Evolutionary conservation across 2,113 vertebrate species (phyloP).

Genomic region (Arenaria interpres): DNA sequence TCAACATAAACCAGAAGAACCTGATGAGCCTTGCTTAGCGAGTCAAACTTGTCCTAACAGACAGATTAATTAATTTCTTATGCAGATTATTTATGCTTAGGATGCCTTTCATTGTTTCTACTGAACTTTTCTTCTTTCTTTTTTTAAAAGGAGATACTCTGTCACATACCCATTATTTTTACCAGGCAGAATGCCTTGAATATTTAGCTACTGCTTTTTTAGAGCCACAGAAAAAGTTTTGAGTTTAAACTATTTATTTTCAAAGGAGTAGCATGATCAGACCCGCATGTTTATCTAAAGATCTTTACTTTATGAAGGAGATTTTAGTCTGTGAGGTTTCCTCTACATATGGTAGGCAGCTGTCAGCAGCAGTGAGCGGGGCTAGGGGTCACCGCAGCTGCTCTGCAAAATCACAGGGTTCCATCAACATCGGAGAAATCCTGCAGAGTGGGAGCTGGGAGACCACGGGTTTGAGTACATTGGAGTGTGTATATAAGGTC

Average conservation of each 20-base stretch:
- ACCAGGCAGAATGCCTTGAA: neutral
- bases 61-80: slow-evolving; percentile 8
- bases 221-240: slow-evolving; percentile 24
- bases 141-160: slow-evolving; percentile 33
- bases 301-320: slow-evolving; percentile 70
- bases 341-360: slow-evolving; percentile 84
- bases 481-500: slow-evolving; percentile 77
- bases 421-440: slow-evolving; percentile 82
- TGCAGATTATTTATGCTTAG: slow-evolving; percentile 17
- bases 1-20: slow-evolving; percentile 17
- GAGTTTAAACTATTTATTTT: slow-evolving; percentile 67
- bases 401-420: slow-evolving; percentile 79
- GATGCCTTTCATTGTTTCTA: slow-evolving; percentile 12
- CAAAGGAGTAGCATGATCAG: slow-evolving; percentile 64
- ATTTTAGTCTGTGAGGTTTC: slow-evolving; percentile 80
- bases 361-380: slow-evolving; percentile 79
- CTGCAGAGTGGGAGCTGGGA: slow-evolving; percentile 80
- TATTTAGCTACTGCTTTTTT: slow-evolving; percentile 16
- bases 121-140: slow-evolving; percentile 1
- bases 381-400: slow-evolving; percentile 77
- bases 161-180: slow-evolving; percentile 33
- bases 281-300: slow-evolving; percentile 74
- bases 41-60: slow-evolving; percentile 42
- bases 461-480: slow-evolving; percentile 75
- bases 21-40: neutral